Base-by-base conservation (phyloP, 2,797 vertebrate species). In the Acridotheres tristis region DNA sequence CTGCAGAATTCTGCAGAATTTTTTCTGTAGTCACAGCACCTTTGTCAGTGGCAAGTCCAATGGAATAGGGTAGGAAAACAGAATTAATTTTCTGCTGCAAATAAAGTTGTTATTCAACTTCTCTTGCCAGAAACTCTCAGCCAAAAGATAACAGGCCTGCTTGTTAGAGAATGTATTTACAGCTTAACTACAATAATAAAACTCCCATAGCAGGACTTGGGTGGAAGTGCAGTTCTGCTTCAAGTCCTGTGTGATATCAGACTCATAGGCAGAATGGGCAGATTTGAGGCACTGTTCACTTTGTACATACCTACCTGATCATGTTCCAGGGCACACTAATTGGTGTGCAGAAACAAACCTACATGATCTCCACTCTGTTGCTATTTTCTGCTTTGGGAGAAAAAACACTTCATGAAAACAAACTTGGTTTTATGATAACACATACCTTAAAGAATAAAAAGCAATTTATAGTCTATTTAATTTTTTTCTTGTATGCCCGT, bases 81-180 rank as follows among this genome's bases (percentile, higher is more conserved):
- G 23, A 88, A 91, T n/a, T 77, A 0, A 82, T 93, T 90, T 76
- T 90, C 65, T 72, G 12, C 86, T 86, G 66, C 58, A 92, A 78
- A 91, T 93, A 26, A 86, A 92, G 40, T 69, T 6, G 0, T 75
- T 55, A 75, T 72, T 90, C 45, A 84, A 3, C 38, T 59, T 9
- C 50, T 86, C 80, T 72, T 13, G 43, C 32, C 23, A 58, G 62
- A 78, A 93, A 62, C 34, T 36, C 55, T 62, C 3, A 2, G 32
- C 23, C 2, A 4, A 85, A 88, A 61, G 11, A 54, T 43, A 93
- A 29, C 62, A 93, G 59, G 20, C 25, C 54, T 73, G 27, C 47
- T 88, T 88, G 40, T 81, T 90, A 34, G n/a, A 63, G 73, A 88
- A 68, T 48, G 29, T 68, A 72, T 72, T 84, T 86, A 84, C 58